Conservation (phyloP, 2,888 invertebrate species). For the Chymomyza fuscimana region DNA sequence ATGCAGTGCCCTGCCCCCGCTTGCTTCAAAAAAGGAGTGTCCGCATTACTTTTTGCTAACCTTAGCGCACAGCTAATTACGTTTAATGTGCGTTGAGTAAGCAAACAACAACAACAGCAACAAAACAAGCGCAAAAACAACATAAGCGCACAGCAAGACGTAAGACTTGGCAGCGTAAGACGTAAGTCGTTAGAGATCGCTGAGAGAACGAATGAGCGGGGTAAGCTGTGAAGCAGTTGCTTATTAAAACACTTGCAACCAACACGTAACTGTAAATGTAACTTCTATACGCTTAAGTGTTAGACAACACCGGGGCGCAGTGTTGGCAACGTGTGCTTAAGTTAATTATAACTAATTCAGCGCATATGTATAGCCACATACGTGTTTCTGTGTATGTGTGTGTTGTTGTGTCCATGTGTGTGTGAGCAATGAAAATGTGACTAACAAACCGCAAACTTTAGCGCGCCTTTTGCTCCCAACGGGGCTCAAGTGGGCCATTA, state of each 20-base stretch:
- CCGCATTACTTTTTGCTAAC: conserved; percentile 59
- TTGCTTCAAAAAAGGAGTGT: conserved; percentile 23
- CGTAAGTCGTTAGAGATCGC: conserved; percentile 24
- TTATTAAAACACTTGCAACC: conserved; percentile 53
- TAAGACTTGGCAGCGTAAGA: not conserved
- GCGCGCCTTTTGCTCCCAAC: not conserved
- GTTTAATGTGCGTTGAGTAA: conserved; percentile 69
- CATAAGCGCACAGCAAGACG: not conserved
- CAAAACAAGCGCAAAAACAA: conserved; percentile 37
- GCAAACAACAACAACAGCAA: conserved; percentile 54
- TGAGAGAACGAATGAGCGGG: not conserved
- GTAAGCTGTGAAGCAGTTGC: conserved; percentile 39
- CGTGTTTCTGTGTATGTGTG: not conserved
- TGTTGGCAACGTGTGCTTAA: conserved; percentile 56
- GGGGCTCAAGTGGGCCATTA: conserved; percentile 65
- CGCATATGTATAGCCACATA: conserved; percentile 53
- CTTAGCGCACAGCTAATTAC: conserved; percentile 69
- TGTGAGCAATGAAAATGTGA: conserved; percentile 43
- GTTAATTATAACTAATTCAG: conserved; percentile 71
- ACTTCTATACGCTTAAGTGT: conserved; percentile 47
- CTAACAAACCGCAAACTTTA: conserved; percentile 55
- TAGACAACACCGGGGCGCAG: conserved; percentile 32
- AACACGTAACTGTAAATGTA: not conserved
- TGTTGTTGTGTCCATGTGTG: not conserved
- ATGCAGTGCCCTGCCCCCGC: conserved; percentile 40